A percentile compares a stretch with the other conserved stretches of the same genome.
These are phyloP conservation scores for Hoplostethus mediterraneus DNA, from an alignment of 2,797 vertebrate genomes.

Conservation along the genomic window DNA sequence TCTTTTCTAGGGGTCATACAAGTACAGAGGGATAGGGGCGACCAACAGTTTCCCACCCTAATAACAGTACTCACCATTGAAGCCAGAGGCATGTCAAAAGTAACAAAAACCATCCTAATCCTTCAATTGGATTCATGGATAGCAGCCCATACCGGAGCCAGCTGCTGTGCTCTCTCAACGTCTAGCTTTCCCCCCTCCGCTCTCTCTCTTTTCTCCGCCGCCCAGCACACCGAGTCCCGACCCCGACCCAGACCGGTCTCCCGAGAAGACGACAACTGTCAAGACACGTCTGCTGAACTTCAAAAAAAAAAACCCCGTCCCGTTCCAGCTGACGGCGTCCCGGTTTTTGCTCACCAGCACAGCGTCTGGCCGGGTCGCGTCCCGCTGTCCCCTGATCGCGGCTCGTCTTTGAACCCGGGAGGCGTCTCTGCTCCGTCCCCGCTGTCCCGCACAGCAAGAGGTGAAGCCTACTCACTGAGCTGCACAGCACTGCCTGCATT, in stretches of 20 bases:
- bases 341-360: conserved; percentile 5
- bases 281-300: conserved; percentile 18
- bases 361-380: conserved; percentile 27
- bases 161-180: conserved; percentile 65
- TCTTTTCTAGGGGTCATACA: conserved; percentile 3
- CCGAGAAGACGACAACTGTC: conserved; percentile 13
- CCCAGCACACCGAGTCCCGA: conserved; percentile 1
- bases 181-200: conserved; percentile 38
- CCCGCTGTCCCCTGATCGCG: conserved; percentile 33
- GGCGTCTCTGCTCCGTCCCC: conserved; percentile 47
- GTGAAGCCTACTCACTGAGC: conserved; percentile 44
- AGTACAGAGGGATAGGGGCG: conserved; percentile 17
- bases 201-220: conserved; percentile 9
- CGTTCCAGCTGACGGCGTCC: conserved; percentile 41
- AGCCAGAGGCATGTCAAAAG: conserved; percentile 84
- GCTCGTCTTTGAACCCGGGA: conserved; percentile 49
- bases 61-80: conserved; percentile 81
- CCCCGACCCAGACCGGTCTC: neutral
- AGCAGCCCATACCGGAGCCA: conserved; percentile 73
- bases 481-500: conserved; percentile 71
- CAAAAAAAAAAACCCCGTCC: neutral
- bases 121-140: conserved; percentile 67
- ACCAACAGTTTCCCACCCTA: conserved; percentile 44
- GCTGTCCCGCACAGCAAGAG: conserved; percentile 56
- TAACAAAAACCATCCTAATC: conserved; percentile 86